Percentiles rank a stretch among this genome's conserved stretches.
These are phyloP conservation scores for Procambarus virginalis DNA, from an alignment of 1,140 invertebrate species.

Conservation along the genomic window DNA sequence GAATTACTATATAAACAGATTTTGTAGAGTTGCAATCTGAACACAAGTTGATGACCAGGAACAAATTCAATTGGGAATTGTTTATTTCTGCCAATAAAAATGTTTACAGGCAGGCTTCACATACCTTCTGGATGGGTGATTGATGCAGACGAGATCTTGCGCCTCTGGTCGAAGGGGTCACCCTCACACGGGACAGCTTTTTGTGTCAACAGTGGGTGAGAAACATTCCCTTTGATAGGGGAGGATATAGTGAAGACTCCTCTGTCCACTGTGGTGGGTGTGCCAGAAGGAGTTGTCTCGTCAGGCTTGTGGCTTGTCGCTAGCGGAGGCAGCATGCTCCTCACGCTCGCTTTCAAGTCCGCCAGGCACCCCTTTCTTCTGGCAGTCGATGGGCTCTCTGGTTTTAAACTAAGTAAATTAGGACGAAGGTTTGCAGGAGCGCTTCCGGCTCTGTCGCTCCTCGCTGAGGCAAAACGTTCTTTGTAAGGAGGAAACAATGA, in stretches of 20 bases:
- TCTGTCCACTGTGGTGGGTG: constrained; percentile 17
- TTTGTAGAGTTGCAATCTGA: too few species aligned
- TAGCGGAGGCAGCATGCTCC: neutral
- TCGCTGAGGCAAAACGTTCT: neutral
- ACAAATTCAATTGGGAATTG: too few species aligned
- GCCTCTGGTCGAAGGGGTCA: constrained; percentile 15
- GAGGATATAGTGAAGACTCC: constrained; percentile 8
- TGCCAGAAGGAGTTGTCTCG: neutral
- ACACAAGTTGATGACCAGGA: too few species aligned
- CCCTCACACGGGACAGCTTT: neutral
- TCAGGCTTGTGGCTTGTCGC: neutral
- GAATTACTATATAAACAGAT: too few species aligned
- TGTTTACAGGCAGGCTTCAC: neutral
- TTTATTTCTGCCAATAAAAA: too few species aligned
- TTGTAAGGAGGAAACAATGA: neutral
- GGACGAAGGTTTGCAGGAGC: neutral
- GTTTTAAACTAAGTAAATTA: neutral
- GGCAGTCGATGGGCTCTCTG: neutral
- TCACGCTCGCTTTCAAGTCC: neutral
- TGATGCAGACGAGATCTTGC: neutral
- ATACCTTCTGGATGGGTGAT: neutral
- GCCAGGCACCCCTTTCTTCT: neutral
- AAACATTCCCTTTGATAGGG: neutral
- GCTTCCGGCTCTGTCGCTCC: neutral
- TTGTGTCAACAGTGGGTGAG: neutral